Conservation (phyloP, 2,113 vertebrate species). For the Pedetes capensis region DNA sequence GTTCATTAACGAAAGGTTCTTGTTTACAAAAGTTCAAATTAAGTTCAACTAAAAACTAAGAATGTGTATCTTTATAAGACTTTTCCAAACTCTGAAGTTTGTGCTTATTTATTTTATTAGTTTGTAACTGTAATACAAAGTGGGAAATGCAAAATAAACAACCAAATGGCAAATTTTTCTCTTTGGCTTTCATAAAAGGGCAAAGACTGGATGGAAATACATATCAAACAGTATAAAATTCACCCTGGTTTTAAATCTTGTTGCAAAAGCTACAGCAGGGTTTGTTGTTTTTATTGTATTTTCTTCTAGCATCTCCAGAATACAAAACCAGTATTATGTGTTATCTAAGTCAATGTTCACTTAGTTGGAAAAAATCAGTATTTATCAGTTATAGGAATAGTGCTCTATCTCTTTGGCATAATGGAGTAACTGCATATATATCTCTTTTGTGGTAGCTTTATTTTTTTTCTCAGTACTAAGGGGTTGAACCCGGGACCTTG, state of each 20-base stretch:
- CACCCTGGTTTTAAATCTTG: not conserved
- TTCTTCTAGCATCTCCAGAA: not conserved
- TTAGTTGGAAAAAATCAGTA: not conserved
- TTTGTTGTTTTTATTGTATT: not conserved
- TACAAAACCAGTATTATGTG: not conserved
- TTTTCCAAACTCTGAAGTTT: not conserved
- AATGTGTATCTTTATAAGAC: not conserved
- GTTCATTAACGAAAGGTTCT: not conserved
- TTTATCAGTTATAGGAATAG: not conserved
- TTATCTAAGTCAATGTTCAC: not conserved
- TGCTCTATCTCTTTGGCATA: not conserved
- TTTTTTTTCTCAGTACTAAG: too few species aligned
- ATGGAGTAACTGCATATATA: not conserved
- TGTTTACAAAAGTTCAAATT: constrained; percentile 2
- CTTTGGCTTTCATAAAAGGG: not conserved
- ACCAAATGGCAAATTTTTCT: not conserved
- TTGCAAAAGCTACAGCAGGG: not conserved
- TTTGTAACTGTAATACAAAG: not conserved
- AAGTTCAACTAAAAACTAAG: not conserved
- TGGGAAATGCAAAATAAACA: not conserved
- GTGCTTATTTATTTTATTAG: not conserved
- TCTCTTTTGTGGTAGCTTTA: not conserved
- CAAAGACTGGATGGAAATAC: not conserved
- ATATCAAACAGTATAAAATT: not conserved
- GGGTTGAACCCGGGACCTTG: too few species aligned